Base-by-base conservation (phyloP, 1,140 invertebrate species). In the Drosophila littoralis region DNA sequence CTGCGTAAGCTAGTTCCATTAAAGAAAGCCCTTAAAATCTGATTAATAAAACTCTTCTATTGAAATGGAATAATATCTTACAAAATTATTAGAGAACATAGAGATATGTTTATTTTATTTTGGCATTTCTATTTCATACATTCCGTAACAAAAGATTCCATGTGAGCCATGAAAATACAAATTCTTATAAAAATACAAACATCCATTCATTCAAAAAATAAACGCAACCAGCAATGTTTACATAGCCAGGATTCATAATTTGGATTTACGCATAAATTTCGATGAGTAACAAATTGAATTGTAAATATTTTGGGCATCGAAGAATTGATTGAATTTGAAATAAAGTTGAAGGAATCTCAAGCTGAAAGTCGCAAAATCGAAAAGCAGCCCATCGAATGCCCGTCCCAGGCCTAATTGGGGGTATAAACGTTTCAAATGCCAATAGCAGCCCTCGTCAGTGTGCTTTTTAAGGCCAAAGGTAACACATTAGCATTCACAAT, bases 341-440 rank as follows among this genome's bases (percentile, higher is more conserved):
- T 48, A 60, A 32, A 73, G 13, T 22, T 32, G 12, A 54, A 66
- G 6, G 46, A 52, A 43, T 51, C 9, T 1, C 15, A 32, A 33
- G 3, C n/a, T 46, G 5, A 45, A 28, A 22, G 22, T 2, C 22
- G 22, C 22, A 22, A 22, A 22, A 22, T 22, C 22, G 22, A 22
- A 22, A 2, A 28, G 22, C 22, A 5, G 22, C 22, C 15, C 13
- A 1, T 13, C 12, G 43, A 35, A 52, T 9, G 5, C 63, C 22
- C 71, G 45, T 67, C 46, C 85, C 61, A 46, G 40, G 69, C 50
- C 78, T 91, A 91, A 91, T 91, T 91, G 89, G 71, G 83, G 81
- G 76, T 89, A 75, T 80, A 88, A 79, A 68, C 65, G 71, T 70
- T 76, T 89, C 79, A 85, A 70, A 75, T 12, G 13, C 10, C 57